These are phyloP conservation scores for Cecropterus lyciades DNA, from an alignment of 1,140 invertebrate species.

Conservation along the genomic window DNA sequence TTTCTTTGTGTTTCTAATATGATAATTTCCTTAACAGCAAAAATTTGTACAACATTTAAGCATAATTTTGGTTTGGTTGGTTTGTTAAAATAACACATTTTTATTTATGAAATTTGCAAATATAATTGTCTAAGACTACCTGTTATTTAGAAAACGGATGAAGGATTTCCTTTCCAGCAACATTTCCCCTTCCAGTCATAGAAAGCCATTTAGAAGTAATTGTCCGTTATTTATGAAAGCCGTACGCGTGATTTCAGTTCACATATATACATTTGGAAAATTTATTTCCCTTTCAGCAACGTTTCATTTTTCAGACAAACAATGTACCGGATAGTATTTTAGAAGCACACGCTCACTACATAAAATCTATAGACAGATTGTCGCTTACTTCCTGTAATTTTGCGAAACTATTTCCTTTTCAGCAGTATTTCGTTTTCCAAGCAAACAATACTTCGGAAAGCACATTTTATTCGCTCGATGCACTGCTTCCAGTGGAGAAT, in stretches of 20 bases:
- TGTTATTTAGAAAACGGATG: background rate
- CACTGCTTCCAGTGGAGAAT: background rate
- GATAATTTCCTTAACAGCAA: no score
- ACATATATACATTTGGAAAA: no score
- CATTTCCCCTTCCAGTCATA: background rate
- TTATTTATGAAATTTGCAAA: background rate
- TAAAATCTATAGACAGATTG: background rate
- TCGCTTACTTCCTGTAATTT: conserved; percentile 1
- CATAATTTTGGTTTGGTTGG: no score
- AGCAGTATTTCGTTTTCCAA: conserved; percentile 2
- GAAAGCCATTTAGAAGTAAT: background rate
- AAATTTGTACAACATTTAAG: no score
- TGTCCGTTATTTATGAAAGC: background rate
- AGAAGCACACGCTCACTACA: background rate
- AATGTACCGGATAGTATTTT: background rate
- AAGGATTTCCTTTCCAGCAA: background rate
- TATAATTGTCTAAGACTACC: background rate
- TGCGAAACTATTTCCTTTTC: background rate
- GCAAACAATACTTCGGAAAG: conserved; percentile 8
- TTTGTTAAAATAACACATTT: no score
- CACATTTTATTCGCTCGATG: conserved; percentile 5
- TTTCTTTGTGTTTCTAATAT: no score
- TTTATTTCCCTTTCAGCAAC: background rate
- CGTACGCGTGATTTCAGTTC: background rate
- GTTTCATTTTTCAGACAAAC: background rate